Base-by-base conservation (phyloP, 2,888 invertebrate genomes). In the Gryllus longicercus region DNA sequence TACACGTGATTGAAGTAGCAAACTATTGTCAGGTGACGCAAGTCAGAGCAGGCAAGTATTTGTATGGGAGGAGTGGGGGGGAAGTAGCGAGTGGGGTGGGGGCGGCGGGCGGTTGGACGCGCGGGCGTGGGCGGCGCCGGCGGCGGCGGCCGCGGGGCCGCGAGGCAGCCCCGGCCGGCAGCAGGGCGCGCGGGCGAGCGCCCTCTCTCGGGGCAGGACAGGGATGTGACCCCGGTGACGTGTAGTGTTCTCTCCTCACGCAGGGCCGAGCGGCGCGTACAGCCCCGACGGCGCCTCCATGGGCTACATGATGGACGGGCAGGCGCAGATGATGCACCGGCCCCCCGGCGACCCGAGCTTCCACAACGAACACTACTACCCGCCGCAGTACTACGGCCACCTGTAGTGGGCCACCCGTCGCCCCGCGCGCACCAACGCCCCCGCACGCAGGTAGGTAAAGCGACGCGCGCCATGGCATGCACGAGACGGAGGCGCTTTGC, bases 281-380 rank as follows among this genome's bases (percentile, higher is more conserved):
- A 97, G 97, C 89, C 97, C 97, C 85, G 98, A 98, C 88, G 96
- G 95, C 86, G 93, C 95, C 87, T 96, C 96, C 93, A 96, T 97
- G 88, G 96, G 97, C 89, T 97, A 97, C 95, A 97, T 97, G 96
- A 88, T 88, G 88, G 97, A 98, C 90, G 95, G 96, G 85, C 96
- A 96, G 90, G 92, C 92, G 86, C 96, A 96, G 90, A 96, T 96
- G 96, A 96, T 96, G 95, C 96, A 96, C 91, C 94, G 96, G 91
- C 95, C 96, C 86, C 96, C 96, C 84, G 94, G 95, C 85, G 96
- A 96, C 90, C 94, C 96, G 82, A 93, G 94, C 90, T 96, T 96
- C 92, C 96, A 96, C 91, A 95, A 96, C 90, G 95, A 96, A 87
- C 96, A 96, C 90, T 95, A 96, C 90, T 96, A 94, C 88, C 93